Conservation (phyloP, 2,888 invertebrate genomes). For the Latrodectus hesperus region DNA sequence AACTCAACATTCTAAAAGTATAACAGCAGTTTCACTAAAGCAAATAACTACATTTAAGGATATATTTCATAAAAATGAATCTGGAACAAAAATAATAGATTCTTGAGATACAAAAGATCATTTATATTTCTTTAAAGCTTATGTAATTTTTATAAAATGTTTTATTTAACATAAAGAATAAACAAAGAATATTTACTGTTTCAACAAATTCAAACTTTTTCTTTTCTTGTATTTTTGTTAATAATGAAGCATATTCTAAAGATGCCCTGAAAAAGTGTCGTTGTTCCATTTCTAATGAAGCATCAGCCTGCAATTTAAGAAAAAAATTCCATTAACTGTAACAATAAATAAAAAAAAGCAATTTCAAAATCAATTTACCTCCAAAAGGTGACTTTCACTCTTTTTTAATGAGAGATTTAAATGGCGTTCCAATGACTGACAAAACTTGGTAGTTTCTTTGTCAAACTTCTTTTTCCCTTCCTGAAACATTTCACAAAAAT, state of each 20-base stretch:
- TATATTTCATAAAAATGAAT: no score
- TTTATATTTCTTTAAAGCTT: no score
- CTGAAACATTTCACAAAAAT: constrained; percentile 76
- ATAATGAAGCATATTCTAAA: constrained; percentile 95
- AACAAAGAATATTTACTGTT: constrained; percentile 79
- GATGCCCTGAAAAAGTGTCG: constrained; percentile 96
- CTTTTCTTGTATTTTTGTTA: constrained; percentile 98
- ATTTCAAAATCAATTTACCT: constrained; percentile 79
- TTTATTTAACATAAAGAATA: no score
- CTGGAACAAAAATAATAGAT: no score
- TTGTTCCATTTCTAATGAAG: constrained; percentile 96
- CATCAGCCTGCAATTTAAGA: constrained; percentile 87
- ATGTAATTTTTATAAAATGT: no score
- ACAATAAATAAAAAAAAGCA: not conserved
- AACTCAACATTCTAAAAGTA: no score
- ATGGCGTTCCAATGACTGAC: constrained; percentile 95
- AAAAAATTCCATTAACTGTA: not conserved
- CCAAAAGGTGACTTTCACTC: constrained; percentile 90
- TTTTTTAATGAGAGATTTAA: constrained; percentile 94
- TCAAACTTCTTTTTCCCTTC: constrained; percentile 98
- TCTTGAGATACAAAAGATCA: no score
- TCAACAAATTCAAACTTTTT: constrained; percentile 99
- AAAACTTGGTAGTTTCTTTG: constrained; percentile 97
- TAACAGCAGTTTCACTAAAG: no score
- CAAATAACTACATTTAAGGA: no score